Evolutionary conservation across 2,888 invertebrate genomes (phyloP).

Genomic region (Lysandra coridon): DNA sequence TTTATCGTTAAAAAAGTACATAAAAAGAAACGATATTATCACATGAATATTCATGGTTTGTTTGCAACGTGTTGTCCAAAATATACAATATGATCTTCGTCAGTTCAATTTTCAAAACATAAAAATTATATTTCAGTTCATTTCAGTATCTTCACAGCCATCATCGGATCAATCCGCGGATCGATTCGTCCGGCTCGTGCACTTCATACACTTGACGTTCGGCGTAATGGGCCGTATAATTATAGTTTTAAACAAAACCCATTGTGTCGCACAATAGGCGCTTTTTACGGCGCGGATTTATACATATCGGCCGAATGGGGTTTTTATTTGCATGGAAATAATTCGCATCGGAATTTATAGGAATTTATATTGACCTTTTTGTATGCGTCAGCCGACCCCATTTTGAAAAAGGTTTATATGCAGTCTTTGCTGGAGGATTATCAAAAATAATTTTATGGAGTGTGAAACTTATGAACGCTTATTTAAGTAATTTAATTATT

Average conservation of each 20-base stretch:
- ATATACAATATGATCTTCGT: too few species aligned
- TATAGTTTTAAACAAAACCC: conserved; percentile 17
- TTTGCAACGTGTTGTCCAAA: too few species aligned
- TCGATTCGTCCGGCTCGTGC: background rate
- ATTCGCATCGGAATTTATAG: conserved; percentile 4
- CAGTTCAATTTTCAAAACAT: too few species aligned
- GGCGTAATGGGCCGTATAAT: conserved; percentile 21
- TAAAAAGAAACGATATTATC: too few species aligned
- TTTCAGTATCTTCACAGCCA: too few species aligned
- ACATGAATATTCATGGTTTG: too few species aligned
- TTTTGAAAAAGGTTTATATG: background rate
- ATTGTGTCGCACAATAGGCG: conserved; percentile 20
- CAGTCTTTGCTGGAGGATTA: background rate
- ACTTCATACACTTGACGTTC: conserved; percentile 3
- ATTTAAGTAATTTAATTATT: too few species aligned
- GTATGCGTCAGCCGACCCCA: background rate
- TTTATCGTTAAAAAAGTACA: too few species aligned
- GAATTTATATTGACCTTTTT: conserved; percentile 11
- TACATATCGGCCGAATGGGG: background rate
- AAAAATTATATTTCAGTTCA: too few species aligned
- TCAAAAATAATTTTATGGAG: background rate
- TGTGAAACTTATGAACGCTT: too few species aligned
- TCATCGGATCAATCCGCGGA: background rate
- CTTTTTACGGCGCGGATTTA: conserved; percentile 16
- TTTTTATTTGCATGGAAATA: conserved; percentile 20